Evolutionary conservation across 2,888 invertebrate genomes (phyloP).

Genomic region (Ichneumoninae sp.): DNA sequence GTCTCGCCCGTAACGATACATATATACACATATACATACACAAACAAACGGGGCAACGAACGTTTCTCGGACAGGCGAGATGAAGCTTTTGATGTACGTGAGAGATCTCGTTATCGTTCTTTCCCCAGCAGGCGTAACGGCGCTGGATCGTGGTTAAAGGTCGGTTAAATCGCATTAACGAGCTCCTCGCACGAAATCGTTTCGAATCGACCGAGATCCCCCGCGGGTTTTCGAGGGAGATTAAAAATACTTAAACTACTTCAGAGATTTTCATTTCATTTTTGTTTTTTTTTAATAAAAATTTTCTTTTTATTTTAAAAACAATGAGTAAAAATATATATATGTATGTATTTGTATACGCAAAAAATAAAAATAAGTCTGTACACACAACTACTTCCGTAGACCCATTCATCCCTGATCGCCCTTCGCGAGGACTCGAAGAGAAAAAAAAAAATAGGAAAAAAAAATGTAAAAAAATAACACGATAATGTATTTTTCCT

Average conservation of each 20-base stretch:
- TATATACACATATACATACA: not conserved
- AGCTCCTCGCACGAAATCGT: not conserved
- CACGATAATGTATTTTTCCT: constrained; percentile 26
- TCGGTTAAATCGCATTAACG: constrained; percentile 6
- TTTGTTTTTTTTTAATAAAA: not conserved
- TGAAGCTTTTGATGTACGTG: constrained; percentile 19
- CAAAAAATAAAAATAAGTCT: constrained; percentile 39
- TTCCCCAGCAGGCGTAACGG: not conserved
- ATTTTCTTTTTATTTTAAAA: constrained; percentile 44
- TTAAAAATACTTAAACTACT: no score
- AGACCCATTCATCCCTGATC: constrained; percentile 52
- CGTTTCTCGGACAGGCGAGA: constrained; percentile 6
- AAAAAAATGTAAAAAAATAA: not conserved
- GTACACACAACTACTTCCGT: constrained; percentile 56
- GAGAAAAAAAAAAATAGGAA: not conserved
- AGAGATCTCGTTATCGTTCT: constrained; percentile 32
- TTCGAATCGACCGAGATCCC: not conserved
- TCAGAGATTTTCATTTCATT: no score
- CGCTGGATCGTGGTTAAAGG: constrained; percentile 4
- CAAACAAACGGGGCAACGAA: not conserved
- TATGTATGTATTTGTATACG: no score
- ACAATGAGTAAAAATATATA: no score
- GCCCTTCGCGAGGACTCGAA: constrained; percentile 31
- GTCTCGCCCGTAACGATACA: not conserved
- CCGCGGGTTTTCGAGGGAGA: not conserved